phyloP scores from a whole-genome alignment of 2,888 invertebrate species.

The Morpho helenor region DNA sequence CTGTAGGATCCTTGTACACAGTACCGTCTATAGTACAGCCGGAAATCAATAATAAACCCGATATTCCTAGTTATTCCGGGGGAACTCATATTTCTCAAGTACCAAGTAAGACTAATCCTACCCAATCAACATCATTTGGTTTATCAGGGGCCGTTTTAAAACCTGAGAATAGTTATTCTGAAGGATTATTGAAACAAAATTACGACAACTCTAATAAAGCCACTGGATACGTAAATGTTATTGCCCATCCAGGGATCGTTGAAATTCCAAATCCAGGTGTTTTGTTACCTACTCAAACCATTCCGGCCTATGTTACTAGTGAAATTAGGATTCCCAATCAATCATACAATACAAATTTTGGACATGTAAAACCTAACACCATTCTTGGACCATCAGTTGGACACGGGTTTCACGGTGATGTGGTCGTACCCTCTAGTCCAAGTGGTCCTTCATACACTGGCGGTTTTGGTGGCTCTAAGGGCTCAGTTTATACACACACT shows the following conservation, averaged over 20 bases:
- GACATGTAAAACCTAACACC: constrained; percentile 1
- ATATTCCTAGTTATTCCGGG: constrained; percentile 23
- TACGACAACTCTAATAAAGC: not conserved
- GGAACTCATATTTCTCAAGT: constrained; percentile 13
- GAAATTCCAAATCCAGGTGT: constrained; percentile 5
- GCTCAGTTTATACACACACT: constrained; percentile 2
- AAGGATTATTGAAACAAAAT: not conserved
- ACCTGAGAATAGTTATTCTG: constrained; percentile 1
- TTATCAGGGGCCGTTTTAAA: constrained; percentile 1
- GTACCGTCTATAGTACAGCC: constrained; percentile 1
- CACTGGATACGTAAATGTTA: constrained; percentile 1
- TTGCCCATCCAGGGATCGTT: constrained; percentile 4
- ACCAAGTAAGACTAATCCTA: constrained; percentile 1
- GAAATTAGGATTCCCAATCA: constrained; percentile 27
- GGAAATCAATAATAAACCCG: constrained; percentile 1
- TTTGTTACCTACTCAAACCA: constrained; percentile 13
- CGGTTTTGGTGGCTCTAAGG: constrained; percentile 7
- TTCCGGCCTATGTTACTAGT: constrained; percentile 21
- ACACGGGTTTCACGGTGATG: not conserved
- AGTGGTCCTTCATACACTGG: constrained; percentile 5
- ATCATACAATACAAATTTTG: constrained; percentile 1
- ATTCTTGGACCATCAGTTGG: not conserved
- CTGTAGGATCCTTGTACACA: constrained; percentile 9
- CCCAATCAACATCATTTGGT: not conserved
- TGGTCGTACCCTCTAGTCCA: not conserved